Base-by-base conservation (phyloP, 2,113 vertebrate genomes). In the Percopsis transmontana region DNA sequence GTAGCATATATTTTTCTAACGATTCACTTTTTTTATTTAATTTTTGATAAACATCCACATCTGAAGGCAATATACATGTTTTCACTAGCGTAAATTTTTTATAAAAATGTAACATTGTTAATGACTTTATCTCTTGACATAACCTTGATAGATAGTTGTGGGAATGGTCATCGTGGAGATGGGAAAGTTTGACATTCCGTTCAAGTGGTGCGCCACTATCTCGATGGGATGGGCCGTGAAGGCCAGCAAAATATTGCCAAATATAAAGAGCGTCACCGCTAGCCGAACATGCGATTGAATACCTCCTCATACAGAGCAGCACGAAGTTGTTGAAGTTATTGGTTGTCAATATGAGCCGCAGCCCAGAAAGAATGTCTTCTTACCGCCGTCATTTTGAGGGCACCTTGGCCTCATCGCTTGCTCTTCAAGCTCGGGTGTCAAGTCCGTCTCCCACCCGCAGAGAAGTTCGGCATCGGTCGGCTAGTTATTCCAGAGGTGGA, bases 351-450 rank as follows among this genome's bases (percentile, higher is more conserved):
- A 93, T 92, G 93, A 91, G 90, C 55, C 70, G 62, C 76, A 92
- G 91, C 69, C 88, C 86, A 63, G 92, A 91, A 42, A 91, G 89
- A 72, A 91, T 91, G 76, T 94, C 92, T 6, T 93, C 92, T 0
- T 92, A 93, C 72, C 87, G 90, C 50, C 87, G 91, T 19, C 90
- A 90, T 61, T 93, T 94, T 14, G 87, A 93, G 61, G 85, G 87
- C 1, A 62, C 53, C 5, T 19, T 82, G 10, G 76, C 70, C 33
- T 59, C 71, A 54, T 65, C 19, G 5, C 23, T 3, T 12, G 69
- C 0, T 65, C 66, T 9, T 57, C 85, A 82, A 18, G 58, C 91
- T 16, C 56, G 85, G 53, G 84, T 85, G 56, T 88, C 81, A 14
- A 93, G 90, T 60, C 89, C 85, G 0, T 92, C 92, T 60, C 90